Evolutionary conservation across 2,888 invertebrate species (phyloP).

Genomic region (Lepidochrysops patricia): DNA sequence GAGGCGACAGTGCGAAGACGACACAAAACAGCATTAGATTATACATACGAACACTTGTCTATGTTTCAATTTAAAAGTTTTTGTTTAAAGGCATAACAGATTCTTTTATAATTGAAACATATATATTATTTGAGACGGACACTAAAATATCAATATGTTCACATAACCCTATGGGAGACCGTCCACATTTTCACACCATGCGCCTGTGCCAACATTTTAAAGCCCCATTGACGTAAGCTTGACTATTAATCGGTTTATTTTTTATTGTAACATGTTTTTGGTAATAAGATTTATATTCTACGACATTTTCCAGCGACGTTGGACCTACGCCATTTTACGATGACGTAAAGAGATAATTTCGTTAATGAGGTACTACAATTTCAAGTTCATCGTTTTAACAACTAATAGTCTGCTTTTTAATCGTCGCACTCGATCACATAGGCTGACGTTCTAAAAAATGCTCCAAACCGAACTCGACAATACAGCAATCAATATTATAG

Average conservation of each 20-base stretch:
- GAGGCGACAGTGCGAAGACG: neutral
- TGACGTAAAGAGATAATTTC: conserved; percentile 5
- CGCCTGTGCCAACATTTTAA: conserved; percentile 23
- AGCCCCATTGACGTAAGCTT: conserved; percentile 24
- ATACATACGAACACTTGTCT: neutral
- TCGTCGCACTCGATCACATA: neutral
- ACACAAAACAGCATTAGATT: neutral
- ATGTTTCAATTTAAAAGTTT: neutral
- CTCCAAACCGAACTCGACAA: neutral
- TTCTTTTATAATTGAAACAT: conserved; percentile 12
- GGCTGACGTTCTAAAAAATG: neutral
- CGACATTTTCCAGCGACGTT: neutral
- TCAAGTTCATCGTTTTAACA: conserved; percentile 12
- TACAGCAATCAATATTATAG: neutral
- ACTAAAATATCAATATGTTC: conserved; percentile 19
- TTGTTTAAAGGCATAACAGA: neutral
- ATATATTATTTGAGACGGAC: neutral
- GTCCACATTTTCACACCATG: conserved; percentile 29
- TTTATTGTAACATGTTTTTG: conserved; percentile 5
- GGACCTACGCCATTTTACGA: neutral
- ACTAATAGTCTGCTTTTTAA: conserved; percentile 22
- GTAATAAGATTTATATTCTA: conserved; percentile 3
- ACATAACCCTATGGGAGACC: conserved; percentile 11
- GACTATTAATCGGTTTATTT: conserved; percentile 32
- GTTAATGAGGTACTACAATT: neutral